Percentiles rank a stretch among this genome's conserved stretches.
Evolutionary conservation across 2,113 vertebrate species (phyloP).

Genomic region (Nyctibius bracteatus): DNA sequence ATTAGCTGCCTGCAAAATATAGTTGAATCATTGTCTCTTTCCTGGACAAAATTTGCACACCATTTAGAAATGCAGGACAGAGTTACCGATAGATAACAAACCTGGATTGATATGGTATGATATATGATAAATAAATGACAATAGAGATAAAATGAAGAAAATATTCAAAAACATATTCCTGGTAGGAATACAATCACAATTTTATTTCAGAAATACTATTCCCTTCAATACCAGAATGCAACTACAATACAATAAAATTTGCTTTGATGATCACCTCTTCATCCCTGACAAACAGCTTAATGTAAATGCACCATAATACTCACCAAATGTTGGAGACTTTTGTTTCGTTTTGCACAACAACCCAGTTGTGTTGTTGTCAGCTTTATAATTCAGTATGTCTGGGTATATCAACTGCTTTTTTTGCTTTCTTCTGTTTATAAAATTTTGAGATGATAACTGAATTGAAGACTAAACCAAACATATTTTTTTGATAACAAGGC

Average conservation of each 20-base stretch:
- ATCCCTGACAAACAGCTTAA: not conserved
- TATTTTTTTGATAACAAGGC: not conserved
- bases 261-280: not conserved
- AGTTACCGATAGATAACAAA: not conserved
- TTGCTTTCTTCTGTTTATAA: not conserved
- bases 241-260: not conserved
- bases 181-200: not conserved
- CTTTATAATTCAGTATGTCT: not conserved
- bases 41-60: not conserved
- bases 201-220: not conserved
- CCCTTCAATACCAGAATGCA: not conserved
- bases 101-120: not conserved
- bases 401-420: not conserved
- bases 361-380: not conserved
- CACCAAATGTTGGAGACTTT: not conserved
- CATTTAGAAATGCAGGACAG: not conserved
- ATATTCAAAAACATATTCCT: not conserved
- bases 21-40: constrained; percentile 6
- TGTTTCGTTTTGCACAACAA: not conserved
- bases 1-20: constrained; percentile 15
- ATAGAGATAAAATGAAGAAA: not conserved
- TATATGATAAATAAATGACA: not conserved
- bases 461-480: not conserved
- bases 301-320: not conserved
- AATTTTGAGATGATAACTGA: not conserved